Percentiles rank a stretch among this genome's conserved stretches.
Conservation (phyloP, 2,888 invertebrate genomes). For the Alcis repandata region DNA sequence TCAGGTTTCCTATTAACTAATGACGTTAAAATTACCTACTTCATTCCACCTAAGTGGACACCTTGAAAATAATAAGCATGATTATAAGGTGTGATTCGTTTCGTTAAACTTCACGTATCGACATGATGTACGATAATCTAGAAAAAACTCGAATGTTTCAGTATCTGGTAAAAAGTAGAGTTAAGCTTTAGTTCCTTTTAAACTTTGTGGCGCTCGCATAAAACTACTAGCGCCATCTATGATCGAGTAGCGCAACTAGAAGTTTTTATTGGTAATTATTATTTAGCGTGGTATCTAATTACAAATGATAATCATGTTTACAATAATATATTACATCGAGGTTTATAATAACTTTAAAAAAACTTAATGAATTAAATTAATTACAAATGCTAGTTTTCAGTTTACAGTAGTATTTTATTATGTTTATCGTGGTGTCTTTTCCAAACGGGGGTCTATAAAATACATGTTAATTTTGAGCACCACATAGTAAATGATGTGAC, state of each 20-base stretch:
- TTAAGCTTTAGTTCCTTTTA: too few species aligned
- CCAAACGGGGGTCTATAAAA: too few species aligned
- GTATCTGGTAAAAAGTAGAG: neutral
- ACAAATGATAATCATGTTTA: neutral
- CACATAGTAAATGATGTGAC: too few species aligned
- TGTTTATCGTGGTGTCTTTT: too few species aligned
- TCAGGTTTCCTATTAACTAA: neutral
- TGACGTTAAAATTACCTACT: neutral
- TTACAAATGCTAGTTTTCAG: too few species aligned
- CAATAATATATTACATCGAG: neutral
- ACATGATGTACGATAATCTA: neutral
- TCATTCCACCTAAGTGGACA: neutral
- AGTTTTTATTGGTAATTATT: neutral
- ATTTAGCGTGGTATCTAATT: too few species aligned
- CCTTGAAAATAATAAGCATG: neutral
- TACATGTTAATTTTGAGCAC: too few species aligned
- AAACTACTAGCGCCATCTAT: slow-evolving; percentile 68
- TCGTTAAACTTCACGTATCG: neutral
- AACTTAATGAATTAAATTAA: too few species aligned
- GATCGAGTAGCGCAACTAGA: slow-evolving; percentile 64
- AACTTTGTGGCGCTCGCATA: neutral
- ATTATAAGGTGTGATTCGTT: neutral
- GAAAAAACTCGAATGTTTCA: neutral
- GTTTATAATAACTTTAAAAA: neutral
- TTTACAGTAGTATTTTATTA: neutral